A percentile compares a stretch with the other conserved stretches of the same genome.
Conservation (phyloP, 1,140 invertebrate genomes). For the Alviniconcha marisindica region DNA sequence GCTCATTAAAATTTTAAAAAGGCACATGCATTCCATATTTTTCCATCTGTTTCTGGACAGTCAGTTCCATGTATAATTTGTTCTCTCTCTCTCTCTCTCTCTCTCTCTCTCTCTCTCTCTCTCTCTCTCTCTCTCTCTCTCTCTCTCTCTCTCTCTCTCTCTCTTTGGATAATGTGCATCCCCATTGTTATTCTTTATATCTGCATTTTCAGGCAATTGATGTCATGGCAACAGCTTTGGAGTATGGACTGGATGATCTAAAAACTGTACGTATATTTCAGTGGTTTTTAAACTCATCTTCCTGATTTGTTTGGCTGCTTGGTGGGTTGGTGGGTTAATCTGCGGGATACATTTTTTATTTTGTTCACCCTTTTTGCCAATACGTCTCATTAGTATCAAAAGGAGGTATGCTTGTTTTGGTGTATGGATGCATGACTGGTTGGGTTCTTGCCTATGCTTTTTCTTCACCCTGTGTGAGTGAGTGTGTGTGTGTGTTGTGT, state of each 20-base stretch:
- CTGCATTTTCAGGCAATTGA: constrained; percentile 63
- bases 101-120: not conserved
- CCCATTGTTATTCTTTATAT: not conserved
- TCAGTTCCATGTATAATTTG: no score
- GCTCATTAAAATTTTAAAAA: no score
- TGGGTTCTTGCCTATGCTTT: not conserved
- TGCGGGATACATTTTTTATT: constrained; percentile 21
- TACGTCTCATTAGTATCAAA: not conserved
- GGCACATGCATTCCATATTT: no score
- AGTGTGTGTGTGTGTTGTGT: no score
- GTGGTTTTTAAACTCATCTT: no score
- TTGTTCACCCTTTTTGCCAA: no score
- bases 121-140: not conserved
- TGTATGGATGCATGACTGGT: not conserved
- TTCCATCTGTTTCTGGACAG: no score
- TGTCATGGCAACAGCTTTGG: constrained; percentile 71
- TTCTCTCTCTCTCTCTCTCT: not conserved
- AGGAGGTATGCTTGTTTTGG: not conserved
- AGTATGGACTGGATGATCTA: constrained; percentile 74
- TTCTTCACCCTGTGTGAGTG: no score
- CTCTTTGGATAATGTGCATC: no score
- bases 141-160: not conserved
- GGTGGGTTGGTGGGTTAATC: no score
- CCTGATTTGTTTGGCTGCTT: no score
- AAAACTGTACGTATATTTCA: constrained; percentile 67